A percentile compares a stretch with the other conserved stretches of the same genome.
phyloP scores from a whole-genome alignment of 2,888 invertebrate species.

The Amiota mariae region DNA sequence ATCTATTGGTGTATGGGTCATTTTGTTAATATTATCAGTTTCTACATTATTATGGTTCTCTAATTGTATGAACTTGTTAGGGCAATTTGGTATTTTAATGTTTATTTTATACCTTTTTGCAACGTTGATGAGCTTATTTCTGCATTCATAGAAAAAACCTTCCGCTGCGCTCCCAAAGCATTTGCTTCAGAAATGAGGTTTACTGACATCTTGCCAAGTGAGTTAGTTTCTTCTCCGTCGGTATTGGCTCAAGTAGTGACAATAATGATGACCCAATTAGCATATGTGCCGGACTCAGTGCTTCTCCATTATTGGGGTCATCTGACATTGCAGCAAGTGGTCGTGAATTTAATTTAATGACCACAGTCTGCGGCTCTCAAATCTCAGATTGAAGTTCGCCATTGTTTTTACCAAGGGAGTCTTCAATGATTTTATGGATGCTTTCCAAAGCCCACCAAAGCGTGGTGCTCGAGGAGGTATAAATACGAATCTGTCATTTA shows the following conservation, averaged over 20 bases:
- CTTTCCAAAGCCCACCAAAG: slow-evolving; percentile 1
- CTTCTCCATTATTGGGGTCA: neutral
- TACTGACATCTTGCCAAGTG: neutral
- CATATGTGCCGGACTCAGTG: neutral
- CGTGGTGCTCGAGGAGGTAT: slow-evolving; percentile 5
- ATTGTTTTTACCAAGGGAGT: neutral
- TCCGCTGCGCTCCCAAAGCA: no score
- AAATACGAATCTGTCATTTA: no score
- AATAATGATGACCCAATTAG: neutral
- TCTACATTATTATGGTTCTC: no score
- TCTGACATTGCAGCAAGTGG: no score
- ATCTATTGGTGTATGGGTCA: no score
- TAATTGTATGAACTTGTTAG: no score
- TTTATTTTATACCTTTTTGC: no score
- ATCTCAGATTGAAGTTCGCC: no score
- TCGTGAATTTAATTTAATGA: neutral
- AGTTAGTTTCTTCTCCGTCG: neutral
- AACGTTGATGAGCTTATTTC: no score
- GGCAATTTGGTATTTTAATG: no score
- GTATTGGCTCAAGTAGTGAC: neutral
- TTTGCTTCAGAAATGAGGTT: neutral
- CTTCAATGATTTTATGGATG: neutral
- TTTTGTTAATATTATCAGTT: no score
- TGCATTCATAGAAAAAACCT: no score
- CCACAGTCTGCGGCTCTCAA: neutral